Percentiles rank a stretch among this genome's conserved stretches.
Conservation (phyloP, 2,113 vertebrate genomes). For the Scopus umbretta region DNA sequence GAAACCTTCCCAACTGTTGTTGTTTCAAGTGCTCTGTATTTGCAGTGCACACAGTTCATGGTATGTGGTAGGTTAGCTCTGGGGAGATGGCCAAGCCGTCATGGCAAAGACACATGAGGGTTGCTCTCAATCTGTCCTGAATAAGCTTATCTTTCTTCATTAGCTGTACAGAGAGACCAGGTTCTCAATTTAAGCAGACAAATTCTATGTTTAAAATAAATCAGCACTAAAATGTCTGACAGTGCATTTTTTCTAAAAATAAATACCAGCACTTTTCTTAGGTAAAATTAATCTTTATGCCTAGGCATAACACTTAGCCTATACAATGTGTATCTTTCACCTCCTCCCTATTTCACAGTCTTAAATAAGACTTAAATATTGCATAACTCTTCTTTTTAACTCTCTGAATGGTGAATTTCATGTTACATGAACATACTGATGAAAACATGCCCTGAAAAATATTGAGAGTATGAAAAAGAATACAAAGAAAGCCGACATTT, state of each 20-base stretch:
- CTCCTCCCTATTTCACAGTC: slow-evolving; percentile 28
- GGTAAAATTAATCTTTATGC: background rate
- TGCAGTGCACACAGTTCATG: background rate
- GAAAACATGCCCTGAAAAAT: background rate
- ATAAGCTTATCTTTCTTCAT: background rate
- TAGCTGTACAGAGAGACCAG: background rate
- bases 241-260: background rate
- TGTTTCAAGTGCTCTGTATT: background rate
- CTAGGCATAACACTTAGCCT: slow-evolving; percentile 2
- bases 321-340: slow-evolving; percentile 11
- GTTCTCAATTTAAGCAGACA: background rate
- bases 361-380: slow-evolving; percentile 37
- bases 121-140: background rate
- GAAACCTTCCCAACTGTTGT: background rate
- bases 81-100: background rate
- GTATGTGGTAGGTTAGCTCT: background rate
- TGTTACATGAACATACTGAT: background rate
- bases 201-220: background rate
- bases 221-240: background rate
- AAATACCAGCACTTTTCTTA: background rate
- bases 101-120: background rate
- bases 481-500: background rate
- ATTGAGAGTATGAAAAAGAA: background rate
- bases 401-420: background rate
- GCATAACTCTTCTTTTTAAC: background rate